Conservation (phyloP, 1,140 invertebrate species). For the Melipona quadrifasciata region DNA sequence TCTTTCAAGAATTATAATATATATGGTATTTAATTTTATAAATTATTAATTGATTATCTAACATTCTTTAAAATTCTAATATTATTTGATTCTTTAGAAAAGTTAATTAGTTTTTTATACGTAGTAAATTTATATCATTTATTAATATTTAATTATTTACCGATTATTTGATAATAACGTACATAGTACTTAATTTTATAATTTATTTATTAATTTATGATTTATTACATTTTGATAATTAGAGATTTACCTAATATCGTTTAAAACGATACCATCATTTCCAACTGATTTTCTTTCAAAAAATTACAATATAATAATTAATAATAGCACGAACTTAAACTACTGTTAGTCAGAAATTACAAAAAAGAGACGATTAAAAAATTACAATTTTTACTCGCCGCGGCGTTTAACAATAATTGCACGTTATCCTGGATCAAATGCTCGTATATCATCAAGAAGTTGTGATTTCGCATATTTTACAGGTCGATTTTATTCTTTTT, state of each 20-base stretch:
- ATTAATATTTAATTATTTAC: too few species aligned
- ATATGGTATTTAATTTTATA: too few species aligned
- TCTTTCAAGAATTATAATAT: not conserved
- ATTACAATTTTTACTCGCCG: not conserved
- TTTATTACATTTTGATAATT: not conserved
- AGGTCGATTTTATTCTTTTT: constrained; percentile 1
- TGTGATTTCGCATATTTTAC: not conserved
- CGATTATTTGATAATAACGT: too few species aligned
- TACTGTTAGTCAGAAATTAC: too few species aligned
- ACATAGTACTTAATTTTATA: too few species aligned
- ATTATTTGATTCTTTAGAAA: too few species aligned
- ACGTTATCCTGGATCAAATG: not conserved
- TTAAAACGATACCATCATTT: not conserved
- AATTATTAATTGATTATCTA: too few species aligned
- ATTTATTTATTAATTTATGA: too few species aligned
- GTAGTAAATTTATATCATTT: too few species aligned
- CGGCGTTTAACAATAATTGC: not conserved
- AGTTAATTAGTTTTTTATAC: too few species aligned
- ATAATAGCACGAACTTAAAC: not conserved
- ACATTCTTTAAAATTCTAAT: too few species aligned
- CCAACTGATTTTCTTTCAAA: not conserved
- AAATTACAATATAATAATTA: not conserved
- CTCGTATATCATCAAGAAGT: not conserved
- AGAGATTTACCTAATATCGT: not conserved
- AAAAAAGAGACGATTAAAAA: not conserved